Evolutionary conservation across 2,113 vertebrate species (phyloP).

Genomic region (Xenus cinereus): DNA sequence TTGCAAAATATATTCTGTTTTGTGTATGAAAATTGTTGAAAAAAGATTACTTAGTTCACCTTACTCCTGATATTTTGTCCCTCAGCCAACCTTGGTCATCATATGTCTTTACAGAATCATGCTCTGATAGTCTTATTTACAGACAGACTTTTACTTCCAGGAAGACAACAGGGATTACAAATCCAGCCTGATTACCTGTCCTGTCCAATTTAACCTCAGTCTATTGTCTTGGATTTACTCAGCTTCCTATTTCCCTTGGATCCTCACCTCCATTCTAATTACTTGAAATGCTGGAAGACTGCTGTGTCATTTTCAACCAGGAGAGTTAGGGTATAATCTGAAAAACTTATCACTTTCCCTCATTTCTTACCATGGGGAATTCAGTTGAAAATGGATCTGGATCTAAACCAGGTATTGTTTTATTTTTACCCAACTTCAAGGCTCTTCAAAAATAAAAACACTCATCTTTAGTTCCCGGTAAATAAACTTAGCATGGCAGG

Average conservation of each 20-base stretch:
- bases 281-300: background rate
- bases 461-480: background rate
- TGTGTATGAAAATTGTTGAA: background rate
- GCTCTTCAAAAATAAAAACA: background rate
- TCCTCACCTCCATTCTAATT: background rate
- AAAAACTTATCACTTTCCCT: conserved; percentile 1
- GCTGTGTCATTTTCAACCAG: background rate
- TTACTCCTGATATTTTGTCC: background rate
- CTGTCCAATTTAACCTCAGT: background rate
- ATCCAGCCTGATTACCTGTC: background rate
- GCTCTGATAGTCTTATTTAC: background rate
- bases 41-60: background rate
- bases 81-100: background rate
- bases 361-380: background rate
- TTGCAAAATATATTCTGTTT: background rate
- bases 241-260: background rate
- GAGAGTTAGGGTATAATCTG: background rate
- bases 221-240: background rate
- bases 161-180: background rate
- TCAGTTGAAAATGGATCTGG: background rate
- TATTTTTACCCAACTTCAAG: background rate
- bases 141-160: background rate
- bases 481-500: conserved; percentile 50
- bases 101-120: background rate
- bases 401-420: background rate